phyloP scores from a whole-genome alignment of 2,888 invertebrate genomes.

The Lycia hirtaria region DNA sequence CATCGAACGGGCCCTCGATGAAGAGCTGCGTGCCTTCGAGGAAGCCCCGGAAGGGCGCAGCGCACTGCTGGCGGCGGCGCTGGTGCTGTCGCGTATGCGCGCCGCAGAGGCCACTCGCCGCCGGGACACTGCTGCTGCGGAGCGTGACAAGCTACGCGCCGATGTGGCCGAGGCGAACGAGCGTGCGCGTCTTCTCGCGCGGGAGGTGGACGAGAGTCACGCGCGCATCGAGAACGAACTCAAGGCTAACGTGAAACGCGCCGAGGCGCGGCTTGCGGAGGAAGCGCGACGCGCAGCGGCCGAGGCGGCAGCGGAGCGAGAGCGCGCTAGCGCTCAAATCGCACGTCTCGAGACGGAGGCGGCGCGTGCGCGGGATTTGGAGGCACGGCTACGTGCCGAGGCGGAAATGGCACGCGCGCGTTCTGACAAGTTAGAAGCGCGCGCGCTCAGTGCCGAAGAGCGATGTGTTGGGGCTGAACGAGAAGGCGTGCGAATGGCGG shows the following conservation, averaged over 20 bases:
- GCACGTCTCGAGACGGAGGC: constrained; percentile 88
- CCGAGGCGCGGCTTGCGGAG: constrained; percentile 92
- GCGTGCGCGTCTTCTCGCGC: constrained; percentile 92
- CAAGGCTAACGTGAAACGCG: constrained; percentile 88
- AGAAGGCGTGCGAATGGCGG: constrained; percentile 69
- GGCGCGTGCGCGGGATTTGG: constrained; percentile 88
- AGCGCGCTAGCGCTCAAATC: constrained; percentile 87
- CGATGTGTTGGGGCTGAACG: constrained; percentile 37
- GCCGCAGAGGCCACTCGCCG: constrained; percentile 88
- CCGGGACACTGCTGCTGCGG: constrained; percentile 88
- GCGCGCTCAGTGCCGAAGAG: constrained; percentile 71
- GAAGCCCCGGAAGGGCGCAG: constrained; percentile 53
- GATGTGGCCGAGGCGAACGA: constrained; percentile 94
- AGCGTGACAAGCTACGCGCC: constrained; percentile 91
- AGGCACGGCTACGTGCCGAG: constrained; percentile 89
- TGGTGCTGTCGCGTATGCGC: constrained; percentile 89
- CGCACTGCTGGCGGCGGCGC: constrained; percentile 86
- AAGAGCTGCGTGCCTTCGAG: constrained; percentile 79
- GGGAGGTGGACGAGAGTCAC: constrained; percentile 96
- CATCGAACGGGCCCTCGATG: constrained; percentile 88
- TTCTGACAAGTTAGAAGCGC: constrained; percentile 79
- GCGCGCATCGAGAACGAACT: constrained; percentile 91
- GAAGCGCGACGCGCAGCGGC: constrained; percentile 89
- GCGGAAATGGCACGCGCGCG: constrained; percentile 86
- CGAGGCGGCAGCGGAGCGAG: constrained; percentile 90